Evolutionary conservation across 1,140 invertebrate genomes (phyloP).

Genomic region (Dinothrombium tinctorium): DNA sequence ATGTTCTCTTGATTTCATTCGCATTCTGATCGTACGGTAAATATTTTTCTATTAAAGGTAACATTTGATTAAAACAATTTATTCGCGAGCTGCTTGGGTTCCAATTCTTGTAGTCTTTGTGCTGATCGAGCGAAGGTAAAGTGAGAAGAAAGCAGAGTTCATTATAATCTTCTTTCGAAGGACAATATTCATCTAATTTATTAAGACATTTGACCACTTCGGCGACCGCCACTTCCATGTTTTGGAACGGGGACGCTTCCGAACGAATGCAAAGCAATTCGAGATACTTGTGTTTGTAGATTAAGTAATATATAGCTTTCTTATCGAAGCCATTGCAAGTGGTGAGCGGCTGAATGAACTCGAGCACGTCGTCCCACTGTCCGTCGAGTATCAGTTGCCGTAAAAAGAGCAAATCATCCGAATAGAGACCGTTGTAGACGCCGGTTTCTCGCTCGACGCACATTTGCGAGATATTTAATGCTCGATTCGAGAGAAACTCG

Average conservation of each 20-base stretch:
- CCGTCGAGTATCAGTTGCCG: slow-evolving; percentile 73
- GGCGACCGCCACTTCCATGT: slow-evolving; percentile 70
- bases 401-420: slow-evolving; percentile 76
- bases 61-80: slow-evolving; percentile 25
- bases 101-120: slow-evolving; percentile 35
- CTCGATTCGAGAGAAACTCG: slow-evolving; percentile 73
- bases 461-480: slow-evolving; percentile 68
- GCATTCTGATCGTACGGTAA: slow-evolving; percentile 42
- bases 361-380: slow-evolving; percentile 89
- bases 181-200: slow-evolving; percentile 62
- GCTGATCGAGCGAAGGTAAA: slow-evolving; percentile 50
- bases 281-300: slow-evolving; percentile 76
- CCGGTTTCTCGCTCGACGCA: slow-evolving; percentile 80
- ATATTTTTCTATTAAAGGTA: slow-evolving; percentile 62
- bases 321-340: slow-evolving; percentile 39
- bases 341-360: slow-evolving; percentile 86
- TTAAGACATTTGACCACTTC: slow-evolving; percentile 69
- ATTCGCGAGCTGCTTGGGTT: slow-evolving; percentile 16
- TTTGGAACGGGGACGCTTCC: slow-evolving; percentile 26
- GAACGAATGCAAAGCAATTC: slow-evolving; percentile 66
- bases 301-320: slow-evolving; percentile 53
- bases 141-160: slow-evolving; percentile 76
- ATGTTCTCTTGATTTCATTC: slow-evolving; percentile 21
- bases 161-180: slow-evolving; percentile 80
- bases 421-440: slow-evolving; percentile 68